A percentile compares a stretch with the other conserved stretches of the same genome.
phyloP scores from a whole-genome alignment of 2,888 invertebrate species.

The Drosophila mimetica region DNA sequence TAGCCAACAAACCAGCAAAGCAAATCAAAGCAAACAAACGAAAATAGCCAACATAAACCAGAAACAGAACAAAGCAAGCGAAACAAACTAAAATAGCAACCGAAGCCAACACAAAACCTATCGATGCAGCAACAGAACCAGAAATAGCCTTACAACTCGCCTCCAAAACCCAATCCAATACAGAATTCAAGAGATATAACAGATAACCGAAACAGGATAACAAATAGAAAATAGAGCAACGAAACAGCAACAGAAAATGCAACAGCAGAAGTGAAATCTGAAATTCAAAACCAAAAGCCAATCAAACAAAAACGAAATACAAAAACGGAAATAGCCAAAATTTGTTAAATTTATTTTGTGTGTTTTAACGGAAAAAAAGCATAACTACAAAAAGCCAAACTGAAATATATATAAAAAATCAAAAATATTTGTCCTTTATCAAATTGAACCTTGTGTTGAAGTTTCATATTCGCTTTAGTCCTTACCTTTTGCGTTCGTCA shows the following conservation, averaged over 20 bases:
- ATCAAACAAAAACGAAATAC: constrained; percentile 47
- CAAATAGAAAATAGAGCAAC: constrained; percentile 54
- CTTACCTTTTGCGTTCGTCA: constrained; percentile 73
- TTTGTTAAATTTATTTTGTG: constrained; percentile 76
- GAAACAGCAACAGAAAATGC: constrained; percentile 42
- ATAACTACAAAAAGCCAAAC: constrained; percentile 31
- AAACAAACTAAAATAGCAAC: constrained; percentile 38
- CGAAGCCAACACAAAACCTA: constrained; percentile 23
- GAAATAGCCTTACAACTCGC: constrained; percentile 32
- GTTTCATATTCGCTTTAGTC: constrained; percentile 73
- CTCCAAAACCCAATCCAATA: constrained; percentile 21
- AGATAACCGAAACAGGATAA: constrained; percentile 30
- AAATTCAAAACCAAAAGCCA: constrained; percentile 67
- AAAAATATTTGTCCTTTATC: constrained; percentile 48
- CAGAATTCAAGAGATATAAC: constrained; percentile 29
- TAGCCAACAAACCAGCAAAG: constrained; percentile 40
- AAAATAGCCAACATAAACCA: constrained; percentile 31
- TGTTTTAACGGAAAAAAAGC: constrained; percentile 30
- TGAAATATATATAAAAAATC: constrained; percentile 23
- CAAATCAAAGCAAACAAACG: constrained; percentile 36
- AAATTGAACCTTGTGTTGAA: constrained; percentile 69
- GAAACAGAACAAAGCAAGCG: constrained; percentile 18
- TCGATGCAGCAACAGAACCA: constrained; percentile 23
- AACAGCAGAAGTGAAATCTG: constrained; percentile 49
- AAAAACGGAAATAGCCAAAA: constrained; percentile 78